These are phyloP conservation scores for Ammodramus savannarum DNA, from an alignment of 2,113 vertebrate genomes.

Conservation along the genomic window DNA sequence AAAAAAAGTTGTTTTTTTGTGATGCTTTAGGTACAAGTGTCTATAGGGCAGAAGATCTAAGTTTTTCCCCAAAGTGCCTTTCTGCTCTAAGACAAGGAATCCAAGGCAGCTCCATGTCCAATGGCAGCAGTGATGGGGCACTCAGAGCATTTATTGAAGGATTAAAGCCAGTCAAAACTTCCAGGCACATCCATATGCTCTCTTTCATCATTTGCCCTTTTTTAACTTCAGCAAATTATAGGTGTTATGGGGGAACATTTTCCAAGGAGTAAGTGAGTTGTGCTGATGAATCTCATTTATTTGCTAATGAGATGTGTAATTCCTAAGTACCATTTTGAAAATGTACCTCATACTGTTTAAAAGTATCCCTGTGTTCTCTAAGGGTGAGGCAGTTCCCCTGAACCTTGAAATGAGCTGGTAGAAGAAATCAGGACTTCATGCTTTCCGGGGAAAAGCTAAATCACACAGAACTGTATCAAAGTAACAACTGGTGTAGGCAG, in stretches of 20 bases:
- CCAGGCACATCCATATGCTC: not conserved
- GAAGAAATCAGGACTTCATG: not conserved
- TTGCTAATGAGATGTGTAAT: constrained; percentile 35
- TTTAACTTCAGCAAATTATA: constrained; percentile 8
- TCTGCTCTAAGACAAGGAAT: not conserved
- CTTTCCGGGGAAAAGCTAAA: not conserved
- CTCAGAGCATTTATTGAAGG: not conserved
- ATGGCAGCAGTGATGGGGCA: not conserved
- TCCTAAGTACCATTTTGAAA: constrained; percentile 21
- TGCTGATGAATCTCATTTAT: constrained; percentile 4
- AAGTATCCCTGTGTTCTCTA: not conserved
- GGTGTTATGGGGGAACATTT: not conserved
- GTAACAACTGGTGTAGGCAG: not conserved
- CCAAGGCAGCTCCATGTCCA: not conserved
- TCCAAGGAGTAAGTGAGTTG: not conserved
- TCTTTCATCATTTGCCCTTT: not conserved
- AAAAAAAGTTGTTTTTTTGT: not conserved
- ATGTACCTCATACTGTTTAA: not conserved
- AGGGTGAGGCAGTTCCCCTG: not conserved
- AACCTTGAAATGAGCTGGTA: constrained; percentile 1
- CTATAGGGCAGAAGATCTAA: not conserved
- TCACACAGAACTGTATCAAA: not conserved
- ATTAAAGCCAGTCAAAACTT: not conserved
- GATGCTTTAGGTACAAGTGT: not conserved
- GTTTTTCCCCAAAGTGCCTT: not conserved